Percentiles rank a stretch among this genome's conserved stretches.
These are phyloP conservation scores for Serripes groenlandicus DNA, from an alignment of 2,888 invertebrate species.

Conservation along the genomic window DNA sequence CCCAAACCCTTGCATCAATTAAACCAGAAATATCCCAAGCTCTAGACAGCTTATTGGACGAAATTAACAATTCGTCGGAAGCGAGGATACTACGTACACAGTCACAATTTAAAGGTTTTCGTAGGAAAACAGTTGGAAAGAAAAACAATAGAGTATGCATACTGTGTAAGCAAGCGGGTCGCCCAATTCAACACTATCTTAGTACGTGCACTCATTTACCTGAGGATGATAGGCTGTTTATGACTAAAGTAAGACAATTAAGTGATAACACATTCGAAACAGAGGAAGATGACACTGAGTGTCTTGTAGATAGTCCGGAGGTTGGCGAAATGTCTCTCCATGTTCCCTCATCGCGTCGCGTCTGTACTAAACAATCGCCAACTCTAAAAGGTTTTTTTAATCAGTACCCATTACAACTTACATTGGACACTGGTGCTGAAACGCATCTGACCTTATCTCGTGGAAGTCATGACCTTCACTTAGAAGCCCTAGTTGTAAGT, in stretches of 20 bases:
- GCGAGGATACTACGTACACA: constrained; percentile 39
- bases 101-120: not conserved
- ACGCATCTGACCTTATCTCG: constrained; percentile 20
- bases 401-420: constrained; percentile 52
- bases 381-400: constrained; percentile 58
- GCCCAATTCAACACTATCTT: constrained; percentile 15
- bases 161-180: constrained; percentile 61
- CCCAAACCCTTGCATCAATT: constrained; percentile 60
- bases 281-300: not conserved
- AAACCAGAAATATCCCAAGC: constrained; percentile 68
- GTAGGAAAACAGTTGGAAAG: not conserved
- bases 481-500: constrained; percentile 46
- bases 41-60: constrained; percentile 64
- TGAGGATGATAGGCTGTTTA: not conserved
- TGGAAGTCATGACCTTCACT: not conserved
- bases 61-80: constrained; percentile 41
- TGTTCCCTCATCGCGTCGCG: constrained; percentile 42
- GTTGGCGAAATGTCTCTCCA: not conserved
- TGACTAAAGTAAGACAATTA: constrained; percentile 11
- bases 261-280: not conserved
- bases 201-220: constrained; percentile 25
- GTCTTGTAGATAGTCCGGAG: not conserved
- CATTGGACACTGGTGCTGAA: constrained; percentile 62
- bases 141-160: constrained; percentile 27
- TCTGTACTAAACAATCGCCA: constrained; percentile 60